Conservation (phyloP, 2,113 vertebrate species). For the Scomber japonicus region DNA sequence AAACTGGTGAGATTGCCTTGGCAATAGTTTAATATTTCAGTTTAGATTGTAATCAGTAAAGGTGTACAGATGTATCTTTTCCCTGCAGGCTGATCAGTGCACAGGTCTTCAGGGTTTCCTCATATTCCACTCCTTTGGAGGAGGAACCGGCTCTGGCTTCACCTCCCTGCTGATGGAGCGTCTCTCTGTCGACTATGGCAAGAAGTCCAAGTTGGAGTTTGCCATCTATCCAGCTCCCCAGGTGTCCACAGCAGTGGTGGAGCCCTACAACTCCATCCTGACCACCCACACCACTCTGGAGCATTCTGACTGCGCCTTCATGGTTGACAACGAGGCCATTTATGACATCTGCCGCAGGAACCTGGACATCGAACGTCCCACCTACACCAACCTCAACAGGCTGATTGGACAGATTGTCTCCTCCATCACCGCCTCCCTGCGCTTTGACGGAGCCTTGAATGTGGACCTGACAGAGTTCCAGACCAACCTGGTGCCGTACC, state of each 20-base stretch:
- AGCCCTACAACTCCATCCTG: conserved; percentile 89
- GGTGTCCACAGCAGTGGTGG: conserved; percentile 87
- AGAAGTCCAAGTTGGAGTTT: conserved; percentile 86
- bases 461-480: conserved; percentile 84
- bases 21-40: too few species aligned
- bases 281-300: conserved; percentile 91
- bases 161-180: conserved; percentile 85
- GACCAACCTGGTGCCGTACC: conserved; percentile 86
- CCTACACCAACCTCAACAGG: too few species aligned
- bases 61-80: too few species aligned
- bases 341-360: conserved; percentile 84
- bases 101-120: too few species aligned
- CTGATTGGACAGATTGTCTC: conserved; percentile 61
- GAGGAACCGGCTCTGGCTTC: conserved; percentile 85
- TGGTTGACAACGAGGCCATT: conserved; percentile 90
- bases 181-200: conserved; percentile 84
- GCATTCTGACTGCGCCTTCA: conserved; percentile 89
- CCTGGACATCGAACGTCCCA: conserved; percentile 29
- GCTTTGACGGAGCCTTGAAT: conserved; percentile 74
- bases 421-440: conserved; percentile 77
- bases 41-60: too few species aligned
- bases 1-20: conserved; percentile 71
- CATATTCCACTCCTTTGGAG: conserved; percentile 84
- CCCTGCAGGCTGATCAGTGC: too few species aligned
- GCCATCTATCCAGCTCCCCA: conserved; percentile 84